Percentiles rank a stretch among this genome's conserved stretches.
These are phyloP conservation scores for Oscheius sp. DNA, from an alignment of 2,888 invertebrate genomes.

Conservation along the genomic window DNA sequence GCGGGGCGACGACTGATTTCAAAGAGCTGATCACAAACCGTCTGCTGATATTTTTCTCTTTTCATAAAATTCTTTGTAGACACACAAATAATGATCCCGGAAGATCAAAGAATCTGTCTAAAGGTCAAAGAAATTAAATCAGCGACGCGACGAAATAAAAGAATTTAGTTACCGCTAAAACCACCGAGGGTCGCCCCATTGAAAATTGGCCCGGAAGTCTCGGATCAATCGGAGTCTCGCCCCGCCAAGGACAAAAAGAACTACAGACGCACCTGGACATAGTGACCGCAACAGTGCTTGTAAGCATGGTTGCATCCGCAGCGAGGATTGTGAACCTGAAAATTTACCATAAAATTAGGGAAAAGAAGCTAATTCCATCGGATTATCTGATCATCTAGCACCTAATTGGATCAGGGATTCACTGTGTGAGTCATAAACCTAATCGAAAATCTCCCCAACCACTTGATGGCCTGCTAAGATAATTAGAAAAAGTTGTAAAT, in stretches of 20 bases:
- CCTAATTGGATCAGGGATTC: neutral
- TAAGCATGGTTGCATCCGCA: slow-evolving; percentile 72
- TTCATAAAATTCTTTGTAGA: no score
- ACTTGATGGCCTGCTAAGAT: neutral
- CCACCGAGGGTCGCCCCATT: neutral
- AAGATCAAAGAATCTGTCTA: neutral
- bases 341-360: neutral
- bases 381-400: no score
- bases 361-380: no score
- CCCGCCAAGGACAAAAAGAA: slow-evolving; percentile 20
- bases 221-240: slow-evolving; percentile 7
- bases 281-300: slow-evolving; percentile 74
- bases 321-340: slow-evolving; percentile 69
- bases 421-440: no score
- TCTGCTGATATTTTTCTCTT: no score
- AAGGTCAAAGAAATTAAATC: no score
- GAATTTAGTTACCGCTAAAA: no score
- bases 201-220: slow-evolving; percentile 7
- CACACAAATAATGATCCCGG: neutral
- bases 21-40: no score
- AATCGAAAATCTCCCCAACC: no score
- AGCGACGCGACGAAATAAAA: no score
- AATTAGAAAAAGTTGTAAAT: neutral
- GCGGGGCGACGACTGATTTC: no score
- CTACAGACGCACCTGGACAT: slow-evolving; percentile 68